These are phyloP conservation scores for Brachionus sp. DNA, from an alignment of 1,140 invertebrate species.

Conservation along the genomic window DNA sequence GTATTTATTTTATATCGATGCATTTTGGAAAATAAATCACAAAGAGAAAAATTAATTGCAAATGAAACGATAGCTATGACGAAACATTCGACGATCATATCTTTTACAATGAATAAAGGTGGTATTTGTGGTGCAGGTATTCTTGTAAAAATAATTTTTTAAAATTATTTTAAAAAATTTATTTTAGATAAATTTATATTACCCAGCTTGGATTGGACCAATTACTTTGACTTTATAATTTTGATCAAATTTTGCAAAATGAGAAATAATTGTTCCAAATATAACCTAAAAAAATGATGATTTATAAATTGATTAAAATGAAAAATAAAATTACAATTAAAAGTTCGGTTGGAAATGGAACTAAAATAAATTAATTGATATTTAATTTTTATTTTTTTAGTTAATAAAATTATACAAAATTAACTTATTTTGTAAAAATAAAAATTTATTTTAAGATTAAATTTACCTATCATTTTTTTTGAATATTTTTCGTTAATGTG, in stretches of 20 bases:
- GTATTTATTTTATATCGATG: slow-evolving; percentile 22
- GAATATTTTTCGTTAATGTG: slow-evolving; percentile 55
- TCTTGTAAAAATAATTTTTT: neutral
- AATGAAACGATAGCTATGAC: neutral
- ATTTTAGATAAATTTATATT: neutral
- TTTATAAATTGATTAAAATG: no score
- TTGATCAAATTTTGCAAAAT: neutral
- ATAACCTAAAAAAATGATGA: no score
- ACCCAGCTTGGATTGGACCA: neutral
- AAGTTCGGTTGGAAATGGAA: slow-evolving; percentile 57
- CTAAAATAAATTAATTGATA: neutral
- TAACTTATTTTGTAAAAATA: neutral
- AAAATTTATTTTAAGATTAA: neutral
- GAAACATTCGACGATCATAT: neutral
- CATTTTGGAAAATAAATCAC: slow-evolving; percentile 16
- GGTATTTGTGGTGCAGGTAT: slow-evolving; percentile 18
- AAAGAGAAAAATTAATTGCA: slow-evolving; percentile 21
- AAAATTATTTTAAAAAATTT: neutral
- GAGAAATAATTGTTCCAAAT: slow-evolving; percentile 45
- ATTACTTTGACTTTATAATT: slow-evolving; percentile 9
- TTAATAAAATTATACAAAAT: no score
- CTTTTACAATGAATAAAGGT: neutral
- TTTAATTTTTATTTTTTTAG: neutral
- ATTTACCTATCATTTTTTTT: slow-evolving; percentile 48
- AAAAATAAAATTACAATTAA: slow-evolving; percentile 52